phyloP scores from a whole-genome alignment of 2,888 invertebrate genomes.

The Nomada goodeniana region DNA sequence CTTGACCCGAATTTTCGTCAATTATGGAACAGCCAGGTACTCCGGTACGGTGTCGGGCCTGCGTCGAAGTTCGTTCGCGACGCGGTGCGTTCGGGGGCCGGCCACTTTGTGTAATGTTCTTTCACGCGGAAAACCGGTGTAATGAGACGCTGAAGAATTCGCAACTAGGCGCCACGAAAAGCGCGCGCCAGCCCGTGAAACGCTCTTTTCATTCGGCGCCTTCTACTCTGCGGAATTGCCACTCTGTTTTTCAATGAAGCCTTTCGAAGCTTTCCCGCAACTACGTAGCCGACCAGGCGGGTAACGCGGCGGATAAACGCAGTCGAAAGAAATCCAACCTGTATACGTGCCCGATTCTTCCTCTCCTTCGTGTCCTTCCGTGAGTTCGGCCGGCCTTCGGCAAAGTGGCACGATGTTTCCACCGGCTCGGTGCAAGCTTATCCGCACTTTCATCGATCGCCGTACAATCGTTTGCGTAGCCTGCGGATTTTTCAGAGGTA shows the following conservation, averaged over 20 bases:
- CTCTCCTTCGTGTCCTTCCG: too few species aligned
- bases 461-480: not conserved
- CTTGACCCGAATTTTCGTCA: slow-evolving; percentile 15
- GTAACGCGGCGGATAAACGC: slow-evolving; percentile 42
- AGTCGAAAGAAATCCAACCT: slow-evolving; percentile 43
- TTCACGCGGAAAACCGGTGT: slow-evolving; percentile 75
- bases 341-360: too few species aligned
- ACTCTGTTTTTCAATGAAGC: slow-evolving; percentile 72
- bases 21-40: not conserved
- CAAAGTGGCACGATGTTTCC: not conserved
- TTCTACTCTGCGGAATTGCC: slow-evolving; percentile 71
- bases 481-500: not conserved
- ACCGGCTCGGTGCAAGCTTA: not conserved
- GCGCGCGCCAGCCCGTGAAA: slow-evolving; percentile 66
- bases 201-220: slow-evolving; percentile 72
- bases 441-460: not conserved
- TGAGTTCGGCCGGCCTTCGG: not conserved
- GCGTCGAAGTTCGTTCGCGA: slow-evolving; percentile 11
- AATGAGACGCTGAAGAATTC: slow-evolving; percentile 79
- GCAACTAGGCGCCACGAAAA: slow-evolving; percentile 71
- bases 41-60: not conserved
- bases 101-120: slow-evolving; percentile 68
- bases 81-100: not conserved
- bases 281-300: slow-evolving; percentile 22
- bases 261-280: slow-evolving; percentile 24